Base-by-base conservation (phyloP, 1,140 invertebrate species). In the Pomacea maculata region DNA sequence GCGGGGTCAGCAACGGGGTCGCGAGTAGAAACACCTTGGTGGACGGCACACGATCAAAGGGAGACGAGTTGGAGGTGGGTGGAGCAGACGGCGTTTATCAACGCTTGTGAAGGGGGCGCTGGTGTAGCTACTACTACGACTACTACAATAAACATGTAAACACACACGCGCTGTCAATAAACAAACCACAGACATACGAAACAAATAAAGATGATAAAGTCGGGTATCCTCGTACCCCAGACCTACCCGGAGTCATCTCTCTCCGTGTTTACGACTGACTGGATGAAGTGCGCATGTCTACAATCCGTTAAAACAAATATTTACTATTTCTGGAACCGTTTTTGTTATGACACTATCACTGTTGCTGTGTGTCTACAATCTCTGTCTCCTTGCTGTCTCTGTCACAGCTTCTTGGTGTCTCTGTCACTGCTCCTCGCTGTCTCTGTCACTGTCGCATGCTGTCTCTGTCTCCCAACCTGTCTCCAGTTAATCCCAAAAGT, bases 401-500 rank as follows among this genome's bases (percentile, higher is more conserved):
- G n/a, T 71, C 68, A 29, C 12, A 9, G 34, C 34, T 45, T 25
- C 25, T 25, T 25, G 25, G 25, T 25, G 25, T 25, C 25, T 25
- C 34, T 45, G 34, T 45, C 34, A 45, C 25, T 25, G 25, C 25
- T 71, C n/a, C 68, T 71, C 68, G 25, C 12, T 71, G n/a, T 71
- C 68, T 71, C 68, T 71, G n/a, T 71, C 68, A 4, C 12, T 71
- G 34, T 6, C 6, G 34, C 68, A 0, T n/a, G 25, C 68, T 71
- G n/a, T 67, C 68, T 71, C 68, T 71, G 7, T 71, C 12, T 71
- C 68, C n/a, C 68, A 29, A n/a, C 12, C 68, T 71, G n/a, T 71
- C 68, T 71, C 12, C 45, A n/a, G 25, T 34, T 71, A 14, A 29
- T 34, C 45, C 68, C 68, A 71, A 34, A 2, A 14, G 68, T 25